Conservation (phyloP, 2,888 invertebrate genomes). For the Aspidiotus destructor region DNA sequence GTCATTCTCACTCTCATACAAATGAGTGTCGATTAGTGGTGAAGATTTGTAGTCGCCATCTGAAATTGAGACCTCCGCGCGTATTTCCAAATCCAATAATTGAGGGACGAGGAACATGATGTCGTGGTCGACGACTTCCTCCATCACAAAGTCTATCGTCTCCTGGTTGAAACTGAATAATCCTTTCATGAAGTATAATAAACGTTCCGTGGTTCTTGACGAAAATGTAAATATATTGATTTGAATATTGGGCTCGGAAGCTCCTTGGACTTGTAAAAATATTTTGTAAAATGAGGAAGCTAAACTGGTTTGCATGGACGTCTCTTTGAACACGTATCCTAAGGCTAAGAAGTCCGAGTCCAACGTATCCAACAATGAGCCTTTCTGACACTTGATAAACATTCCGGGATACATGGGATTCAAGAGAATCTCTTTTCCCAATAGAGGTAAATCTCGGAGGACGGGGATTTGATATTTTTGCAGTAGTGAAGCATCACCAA, state of each 20-base stretch:
- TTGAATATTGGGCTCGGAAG: constrained; percentile 14
- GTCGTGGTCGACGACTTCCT: constrained; percentile 8
- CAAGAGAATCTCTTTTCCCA: constrained; percentile 15
- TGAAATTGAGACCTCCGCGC: constrained; percentile 6
- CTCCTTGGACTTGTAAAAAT: constrained; percentile 8
- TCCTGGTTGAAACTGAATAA: constrained; percentile 1
- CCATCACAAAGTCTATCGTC: constrained; percentile 12
- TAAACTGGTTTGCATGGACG: constrained; percentile 1
- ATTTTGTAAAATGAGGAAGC: constrained; percentile 11
- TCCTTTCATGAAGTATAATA: constrained; percentile 12
- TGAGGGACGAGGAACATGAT: constrained; percentile 17
- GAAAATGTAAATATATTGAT: constrained; percentile 20
- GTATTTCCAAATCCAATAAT: constrained; percentile 7
- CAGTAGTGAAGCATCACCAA: constrained; percentile 14
- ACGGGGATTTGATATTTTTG: constrained; percentile 13
- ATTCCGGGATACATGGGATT: constrained; percentile 18
- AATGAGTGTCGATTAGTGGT: constrained; percentile 13
- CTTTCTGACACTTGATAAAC: constrained; percentile 6
- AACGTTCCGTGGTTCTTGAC: not conserved
- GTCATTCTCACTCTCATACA: constrained; percentile 11
- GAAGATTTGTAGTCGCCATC: not conserved
- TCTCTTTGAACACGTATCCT: constrained; percentile 10
- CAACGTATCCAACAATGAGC: not conserved
- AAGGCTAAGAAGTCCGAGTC: constrained; percentile 10
- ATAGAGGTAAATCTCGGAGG: constrained; percentile 14